Base-by-base conservation (phyloP, 2,888 invertebrate species). In the Drosophila putrida region DNA sequence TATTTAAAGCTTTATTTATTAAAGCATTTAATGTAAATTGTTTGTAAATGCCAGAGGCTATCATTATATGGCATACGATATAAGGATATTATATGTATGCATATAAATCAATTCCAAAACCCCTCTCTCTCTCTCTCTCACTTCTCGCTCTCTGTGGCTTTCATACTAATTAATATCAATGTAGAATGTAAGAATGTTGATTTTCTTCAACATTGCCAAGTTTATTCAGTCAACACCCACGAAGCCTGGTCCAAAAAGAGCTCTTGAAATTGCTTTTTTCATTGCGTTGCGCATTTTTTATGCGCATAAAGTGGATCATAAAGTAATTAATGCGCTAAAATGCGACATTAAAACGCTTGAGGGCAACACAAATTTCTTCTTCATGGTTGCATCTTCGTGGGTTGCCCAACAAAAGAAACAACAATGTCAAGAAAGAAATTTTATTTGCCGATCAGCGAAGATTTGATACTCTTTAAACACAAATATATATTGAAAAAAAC, bases 281-380 rank as follows among this genome's bases (percentile, higher is more conserved):
- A 55, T 55, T 66, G 60, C 60, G 72, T 46, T 80, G 66, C 79
- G 73, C 76, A 88, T 85, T 77, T 85, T 85, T 85, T 75, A 85
- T 84, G 85, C 71, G 13, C 80, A 87, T 84, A 84, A 84, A 84
- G 80, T 85, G 85, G 85, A 83, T 85, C 88, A 88, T 89, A 86
- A 84, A 90, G 90, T 91, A 91, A 91, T 90, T 90, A 90, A 91
- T 90, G 84, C 89, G 80, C 89, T 82, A 86, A 91, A 91, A 90
- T 90, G 90, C 89, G 90, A 90, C 90, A 90, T 87, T 79, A 89
- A 80, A 89, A 75, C 71, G 84, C 90, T 79, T 57, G 51, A 74
- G 81, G 89, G 78, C 77, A 79, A 55, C 55, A 59, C n/a, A 75
- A 80, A 80, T 82, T 81, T 80, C 78, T 79, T 74, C 75, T 54